Evolutionary conservation across 1,140 invertebrate genomes (phyloP), one percentile per base, ranked within the genome.

Genomic region (Pseudomyrmex pallidus): DNA sequence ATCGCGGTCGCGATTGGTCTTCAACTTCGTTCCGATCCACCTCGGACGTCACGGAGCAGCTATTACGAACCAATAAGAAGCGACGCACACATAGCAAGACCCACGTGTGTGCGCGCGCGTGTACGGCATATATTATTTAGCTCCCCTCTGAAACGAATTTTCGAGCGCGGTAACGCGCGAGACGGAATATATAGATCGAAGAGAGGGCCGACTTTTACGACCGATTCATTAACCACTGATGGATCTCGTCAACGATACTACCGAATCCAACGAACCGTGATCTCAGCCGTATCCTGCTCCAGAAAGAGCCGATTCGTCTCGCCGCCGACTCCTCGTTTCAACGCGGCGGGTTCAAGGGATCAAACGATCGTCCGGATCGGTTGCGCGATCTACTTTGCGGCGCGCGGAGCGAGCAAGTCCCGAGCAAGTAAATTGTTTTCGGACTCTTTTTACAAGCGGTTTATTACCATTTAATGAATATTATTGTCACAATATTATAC

Each of bases 191-290:
- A 78, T 78, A 78, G 76, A 78, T 72, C 73, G 74, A 15, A 62
- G 56, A 76, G 64, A 80, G 35, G 61, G 12, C 46, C 44, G 76
- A 84, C 74, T 80, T 80, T 84, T 80, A 84, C 74, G 66, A 80
- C 56, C 83, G 83, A 84, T 84, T 84, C 74, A 80, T 84, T 84
- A 84, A 44, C 57, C 56, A 61, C 66, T 80, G 74, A 84, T 84
- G 74, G 83, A 62, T 63, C 64, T 80, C 57, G 46, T 63, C 64
- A 78, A 80, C 59, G 83, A 67, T 80, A 70, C 66, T 84, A 62
- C 59, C 63, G 74, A 84, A 84, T 84, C 74, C 64, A 84, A 84
- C 74, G 50, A 66, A 46, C 46, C 67, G 70, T 82, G 70, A 61
- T 73, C 67, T 57, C 54, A 46, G 66, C 22, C 44, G 57, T 68